phyloP scores from a whole-genome alignment of 2,797 vertebrate genomes.

The Knipowitschia caucasica region DNA sequence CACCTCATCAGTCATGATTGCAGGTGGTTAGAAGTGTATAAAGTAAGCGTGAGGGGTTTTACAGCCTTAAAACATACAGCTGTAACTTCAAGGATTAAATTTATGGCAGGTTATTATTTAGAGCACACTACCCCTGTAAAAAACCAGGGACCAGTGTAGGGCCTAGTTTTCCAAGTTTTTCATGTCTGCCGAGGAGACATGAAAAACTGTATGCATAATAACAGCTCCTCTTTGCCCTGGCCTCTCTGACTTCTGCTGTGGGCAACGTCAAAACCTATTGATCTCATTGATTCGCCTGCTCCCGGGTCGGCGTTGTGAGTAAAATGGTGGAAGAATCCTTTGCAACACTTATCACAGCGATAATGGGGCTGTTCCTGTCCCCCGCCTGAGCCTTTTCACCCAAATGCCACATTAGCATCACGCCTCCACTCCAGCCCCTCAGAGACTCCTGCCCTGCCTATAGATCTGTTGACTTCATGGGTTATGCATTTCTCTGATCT shows the following conservation, averaged over 20 bases:
- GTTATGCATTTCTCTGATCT: slow-evolving; percentile 66
- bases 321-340: slow-evolving; percentile 24
- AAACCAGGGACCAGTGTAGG: too few relatives aligned
- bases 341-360: slow-evolving; percentile 39
- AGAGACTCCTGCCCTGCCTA: slow-evolving; percentile 35
- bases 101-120: too few relatives aligned
- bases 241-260: not conserved
- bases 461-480: slow-evolving; percentile 46
- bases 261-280: slow-evolving; percentile 8
- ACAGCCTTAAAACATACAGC: too few relatives aligned
- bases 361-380: slow-evolving; percentile 44
- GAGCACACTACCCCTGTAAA: too few relatives aligned
- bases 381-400: slow-evolving; percentile 62
- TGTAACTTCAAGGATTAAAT: not conserved
- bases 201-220: not conserved
- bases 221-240: not conserved
- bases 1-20: too few relatives aligned
- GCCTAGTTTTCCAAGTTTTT: not conserved
- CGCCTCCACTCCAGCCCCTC: slow-evolving; percentile 43
- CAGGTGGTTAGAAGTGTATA: too few relatives aligned
- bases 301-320: slow-evolving; percentile 24
- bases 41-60: too few relatives aligned
- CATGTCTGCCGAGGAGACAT: not conserved
- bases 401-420: slow-evolving; percentile 79
- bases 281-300: slow-evolving; percentile 12